Evolutionary conservation across 2,888 invertebrate genomes (phyloP), one percentile per base, ranked within the genome.

Genomic region (Caenorhabditis plicata): DNA sequence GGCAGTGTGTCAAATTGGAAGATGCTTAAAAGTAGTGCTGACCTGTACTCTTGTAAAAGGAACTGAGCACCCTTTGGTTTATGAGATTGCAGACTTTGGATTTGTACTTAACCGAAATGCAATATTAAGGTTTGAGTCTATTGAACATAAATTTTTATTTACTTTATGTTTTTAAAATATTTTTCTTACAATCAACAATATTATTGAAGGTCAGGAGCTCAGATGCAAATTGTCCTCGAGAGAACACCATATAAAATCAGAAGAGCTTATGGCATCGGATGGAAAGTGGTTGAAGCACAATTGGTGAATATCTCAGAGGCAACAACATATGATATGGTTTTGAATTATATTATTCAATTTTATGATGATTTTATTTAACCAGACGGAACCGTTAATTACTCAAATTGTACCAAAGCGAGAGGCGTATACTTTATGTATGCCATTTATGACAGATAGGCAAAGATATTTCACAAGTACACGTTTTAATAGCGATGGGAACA

Each of bases 181-280:
- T n/a, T n/a, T n/a, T n/a, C n/a, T n/a, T n/a, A n/a, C n/a, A n/a
- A n/a, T n/a, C n/a, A n/a, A n/a, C n/a, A n/a, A n/a, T n/a, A 36
- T 4, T 20, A 29, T 29, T 27, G 19, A 13, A n/a, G 42, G n/a
- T 42, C 42, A 11, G 42, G 31, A 3, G 20, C 31, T 4, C 31
- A 23, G 13, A 42, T 42, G 42, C 42, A 42, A 31, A 13, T 42
- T 3, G 31, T 42, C 7, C 4, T 42, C 11, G 42, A 42, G 31
- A 17, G 42, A 29, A 9, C 19, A 3, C 11, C 20, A 2, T 8
- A 19, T 20, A 27, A 19, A 20, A 29, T 4, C 22, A 19, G 42
- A 29, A 15, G 23, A 42, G 5, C 9, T 13, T 29, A 29, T 31
- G 27, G 20, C 11, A 20, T 42, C 5, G 19, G 22, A 9, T 42